phyloP scores from a whole-genome alignment of 2,113 vertebrate genomes.

The Rhineura floridana region DNA sequence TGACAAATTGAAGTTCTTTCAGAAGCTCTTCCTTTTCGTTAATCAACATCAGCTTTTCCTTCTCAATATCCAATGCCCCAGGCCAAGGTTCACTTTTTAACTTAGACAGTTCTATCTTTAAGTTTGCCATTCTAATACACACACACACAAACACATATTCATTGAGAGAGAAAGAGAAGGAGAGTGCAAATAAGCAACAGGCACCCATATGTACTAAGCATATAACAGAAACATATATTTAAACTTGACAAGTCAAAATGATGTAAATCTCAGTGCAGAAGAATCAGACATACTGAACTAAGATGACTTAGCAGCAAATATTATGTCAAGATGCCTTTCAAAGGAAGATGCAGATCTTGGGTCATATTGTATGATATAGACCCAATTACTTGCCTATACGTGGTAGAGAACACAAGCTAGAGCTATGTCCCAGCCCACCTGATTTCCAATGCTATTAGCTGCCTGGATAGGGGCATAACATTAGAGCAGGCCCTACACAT shows the following conservation, averaged over 20 bases:
- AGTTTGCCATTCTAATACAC: conserved; percentile 82
- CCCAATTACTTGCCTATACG: not conserved
- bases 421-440: not conserved
- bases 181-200: conserved; percentile 32
- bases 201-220: not conserved
- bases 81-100: conserved; percentile 84
- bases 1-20: conserved; percentile 85
- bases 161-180: not conserved
- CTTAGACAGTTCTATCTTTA: conserved; percentile 86
- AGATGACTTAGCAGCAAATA: not conserved
- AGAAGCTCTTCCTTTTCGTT: conserved; percentile 86
- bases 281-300: not conserved
- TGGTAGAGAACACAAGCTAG: not conserved
- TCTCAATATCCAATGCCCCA: conserved; percentile 81
- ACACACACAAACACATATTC: not conserved
- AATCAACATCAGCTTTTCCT: conserved; percentile 84
- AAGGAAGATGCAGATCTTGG: not conserved
- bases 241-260: not conserved
- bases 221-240: not conserved
- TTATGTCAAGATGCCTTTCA: not conserved
- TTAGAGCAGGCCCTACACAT: not conserved
- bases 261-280: not conserved
- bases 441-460: not conserved
- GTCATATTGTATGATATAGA: not conserved
- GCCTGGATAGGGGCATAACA: not conserved